These are phyloP conservation scores for Alcedo quadribrachys DNA, from an alignment of 2,797 vertebrate genomes.

Conservation along the genomic window DNA sequence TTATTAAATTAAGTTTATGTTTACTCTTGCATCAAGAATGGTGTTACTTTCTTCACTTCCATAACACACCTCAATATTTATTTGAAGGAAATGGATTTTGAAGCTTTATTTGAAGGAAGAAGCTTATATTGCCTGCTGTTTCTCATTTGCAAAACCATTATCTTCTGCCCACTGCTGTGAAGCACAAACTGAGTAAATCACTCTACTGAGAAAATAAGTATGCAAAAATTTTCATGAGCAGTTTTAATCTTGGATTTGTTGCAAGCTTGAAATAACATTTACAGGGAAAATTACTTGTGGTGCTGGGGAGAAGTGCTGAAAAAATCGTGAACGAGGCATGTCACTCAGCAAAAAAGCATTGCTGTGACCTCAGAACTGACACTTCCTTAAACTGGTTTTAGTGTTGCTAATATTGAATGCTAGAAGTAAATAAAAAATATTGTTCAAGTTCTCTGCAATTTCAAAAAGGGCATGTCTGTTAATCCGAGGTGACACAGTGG, in stretches of 20 bases:
- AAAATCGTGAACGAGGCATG: neutral
- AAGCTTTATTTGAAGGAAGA: neutral
- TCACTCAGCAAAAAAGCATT: neutral
- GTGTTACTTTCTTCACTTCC: neutral
- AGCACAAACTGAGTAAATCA: neutral
- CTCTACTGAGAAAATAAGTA: slow-evolving; percentile 25
- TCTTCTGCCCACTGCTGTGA: slow-evolving; percentile 28
- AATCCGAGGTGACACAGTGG: neutral
- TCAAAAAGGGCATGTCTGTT: neutral
- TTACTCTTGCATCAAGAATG: neutral
- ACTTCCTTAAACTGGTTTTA: neutral
- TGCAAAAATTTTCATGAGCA: slow-evolving; percentile 6
- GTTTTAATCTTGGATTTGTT: neutral
- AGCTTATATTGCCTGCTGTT: neutral
- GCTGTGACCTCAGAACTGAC: neutral
- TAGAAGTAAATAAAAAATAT: neutral
- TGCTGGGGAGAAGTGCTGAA: neutral
- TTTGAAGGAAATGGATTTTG: neutral
- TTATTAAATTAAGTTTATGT: slow-evolving; percentile 1
- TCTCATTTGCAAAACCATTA: slow-evolving; percentile 16
- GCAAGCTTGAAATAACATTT: neutral
- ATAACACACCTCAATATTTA: neutral
- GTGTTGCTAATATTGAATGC: neutral
- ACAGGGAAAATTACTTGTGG: neutral
- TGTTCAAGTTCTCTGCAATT: neutral